Conservation (phyloP, 2,888 invertebrate species). For the Dryocosmus kuriphilus region DNA sequence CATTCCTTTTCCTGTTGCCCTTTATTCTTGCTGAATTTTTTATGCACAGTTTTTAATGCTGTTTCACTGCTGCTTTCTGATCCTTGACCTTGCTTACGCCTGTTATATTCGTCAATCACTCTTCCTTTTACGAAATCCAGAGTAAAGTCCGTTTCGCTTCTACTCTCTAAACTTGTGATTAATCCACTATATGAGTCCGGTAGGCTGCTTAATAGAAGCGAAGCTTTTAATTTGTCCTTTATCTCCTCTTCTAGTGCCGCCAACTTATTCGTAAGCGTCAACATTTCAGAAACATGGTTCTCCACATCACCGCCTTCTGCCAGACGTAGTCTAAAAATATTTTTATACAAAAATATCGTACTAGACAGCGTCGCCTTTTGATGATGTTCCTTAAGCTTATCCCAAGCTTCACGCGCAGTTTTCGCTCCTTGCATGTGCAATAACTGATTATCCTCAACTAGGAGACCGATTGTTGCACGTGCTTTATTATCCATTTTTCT, state of each 20-base stretch:
- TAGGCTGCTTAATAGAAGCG: slow-evolving; percentile 53
- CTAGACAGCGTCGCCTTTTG: not conserved
- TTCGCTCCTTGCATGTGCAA: slow-evolving; percentile 40
- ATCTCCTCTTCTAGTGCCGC: slow-evolving; percentile 52
- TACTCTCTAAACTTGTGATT: slow-evolving; percentile 49
- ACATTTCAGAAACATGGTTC: slow-evolving; percentile 49
- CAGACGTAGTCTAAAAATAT: slow-evolving; percentile 18
- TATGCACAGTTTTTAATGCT: slow-evolving; percentile 25
- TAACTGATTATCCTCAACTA: slow-evolving; percentile 1
- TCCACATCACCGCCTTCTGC: slow-evolving; percentile 50
- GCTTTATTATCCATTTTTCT: not conserved
- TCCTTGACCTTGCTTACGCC: slow-evolving; percentile 21
- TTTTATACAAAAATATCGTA: slow-evolving; percentile 17
- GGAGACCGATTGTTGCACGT: slow-evolving; percentile 12
- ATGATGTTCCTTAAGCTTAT: not conserved
- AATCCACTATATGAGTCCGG: slow-evolving; percentile 55
- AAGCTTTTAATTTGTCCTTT: slow-evolving; percentile 47
- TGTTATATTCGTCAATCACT: slow-evolving; percentile 42
- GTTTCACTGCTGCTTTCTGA: slow-evolving; percentile 19
- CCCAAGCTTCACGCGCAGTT: slow-evolving; percentile 41
- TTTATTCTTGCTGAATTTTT: not conserved
- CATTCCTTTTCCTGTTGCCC: not conserved
- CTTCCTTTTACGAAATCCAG: no score
- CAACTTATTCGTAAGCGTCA: slow-evolving; percentile 44
- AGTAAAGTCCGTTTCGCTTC: slow-evolving; percentile 50